Evolutionary conservation across 53 echinoderm and acorn worm species (phyloP).

Genomic region (Echinarachnius parma): DNA sequence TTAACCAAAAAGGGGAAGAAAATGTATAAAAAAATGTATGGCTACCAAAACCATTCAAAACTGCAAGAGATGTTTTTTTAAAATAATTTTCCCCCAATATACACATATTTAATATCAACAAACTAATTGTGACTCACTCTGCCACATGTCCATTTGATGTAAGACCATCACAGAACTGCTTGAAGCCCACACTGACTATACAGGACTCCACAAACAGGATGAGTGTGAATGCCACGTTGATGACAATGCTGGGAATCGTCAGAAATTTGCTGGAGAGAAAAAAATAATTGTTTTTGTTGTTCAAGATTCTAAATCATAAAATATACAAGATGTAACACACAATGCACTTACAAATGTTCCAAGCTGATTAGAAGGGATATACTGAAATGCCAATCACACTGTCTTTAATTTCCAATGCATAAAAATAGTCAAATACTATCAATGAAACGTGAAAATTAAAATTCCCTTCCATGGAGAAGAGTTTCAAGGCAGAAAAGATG

Average conservation of each 20-base stretch:
- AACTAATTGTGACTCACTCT: too few species aligned
- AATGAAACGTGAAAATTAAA: too few species aligned
- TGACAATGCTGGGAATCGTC: conserved; percentile 71
- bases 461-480: too few species aligned
- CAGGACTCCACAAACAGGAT: conserved; percentile 79
- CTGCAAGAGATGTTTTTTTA: too few species aligned
- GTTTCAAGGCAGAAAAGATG: not conserved
- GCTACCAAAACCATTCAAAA: too few species aligned
- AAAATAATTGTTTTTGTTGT: not conserved
- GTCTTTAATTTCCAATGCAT: not conserved
- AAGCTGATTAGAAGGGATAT: too few species aligned
- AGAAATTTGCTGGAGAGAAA: conserved; percentile 53
- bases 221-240: conserved; percentile 46
- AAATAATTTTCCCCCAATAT: too few species aligned
- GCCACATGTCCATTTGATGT: not conserved
- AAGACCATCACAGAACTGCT: conserved; percentile 65
- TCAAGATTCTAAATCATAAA: not conserved
- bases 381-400: not conserved
- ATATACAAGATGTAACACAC: too few species aligned
- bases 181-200: conserved; percentile 93
- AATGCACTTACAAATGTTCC: too few species aligned
- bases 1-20: too few species aligned
- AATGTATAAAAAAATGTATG: too few species aligned
- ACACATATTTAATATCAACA: too few species aligned
- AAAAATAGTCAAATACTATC: not conserved